A percentile compares a stretch with the other conserved stretches of the same genome.
phyloP scores from a whole-genome alignment of 2,888 invertebrate genomes.

The Lepetodrilus schrolli region DNA sequence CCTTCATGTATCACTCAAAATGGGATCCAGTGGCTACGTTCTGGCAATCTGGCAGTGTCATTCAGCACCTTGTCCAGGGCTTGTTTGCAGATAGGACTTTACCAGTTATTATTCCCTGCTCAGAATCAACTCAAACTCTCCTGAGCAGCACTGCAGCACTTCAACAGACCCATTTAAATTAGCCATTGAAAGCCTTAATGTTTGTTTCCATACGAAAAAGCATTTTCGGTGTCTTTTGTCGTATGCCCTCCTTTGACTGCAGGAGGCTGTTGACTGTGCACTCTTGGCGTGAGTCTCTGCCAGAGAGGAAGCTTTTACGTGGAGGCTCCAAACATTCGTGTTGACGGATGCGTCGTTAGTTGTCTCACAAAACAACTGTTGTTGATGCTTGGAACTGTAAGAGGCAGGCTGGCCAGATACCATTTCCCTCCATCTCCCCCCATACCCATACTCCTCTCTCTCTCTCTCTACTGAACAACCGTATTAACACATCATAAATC shows the following conservation, averaged over 20 bases:
- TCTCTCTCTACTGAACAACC: no score
- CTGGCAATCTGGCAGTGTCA: no score
- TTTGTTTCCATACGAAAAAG: not conserved
- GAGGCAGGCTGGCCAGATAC: not conserved
- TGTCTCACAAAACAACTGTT: not conserved
- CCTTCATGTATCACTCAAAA: no score
- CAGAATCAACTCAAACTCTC: no score
- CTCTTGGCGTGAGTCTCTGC: not conserved
- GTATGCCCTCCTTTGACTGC: not conserved
- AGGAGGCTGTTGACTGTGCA: conserved; percentile 9
- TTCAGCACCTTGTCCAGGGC: no score
- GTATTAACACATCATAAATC: conserved; percentile 12
- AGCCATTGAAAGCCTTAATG: conserved; percentile 9
- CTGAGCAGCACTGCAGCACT: not conserved
- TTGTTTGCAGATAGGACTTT: no score
- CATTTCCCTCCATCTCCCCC: no score
- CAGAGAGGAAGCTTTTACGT: not conserved
- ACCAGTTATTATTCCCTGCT: no score
- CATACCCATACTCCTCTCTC: no score
- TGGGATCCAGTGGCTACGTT: no score
- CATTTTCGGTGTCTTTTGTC: not conserved
- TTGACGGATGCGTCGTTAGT: not conserved
- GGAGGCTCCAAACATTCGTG: not conserved
- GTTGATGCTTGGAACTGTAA: not conserved
- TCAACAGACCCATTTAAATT: conserved; percentile 1